phyloP scores from a whole-genome alignment of 2,113 vertebrate species.

The Tiliqua scincoides region DNA sequence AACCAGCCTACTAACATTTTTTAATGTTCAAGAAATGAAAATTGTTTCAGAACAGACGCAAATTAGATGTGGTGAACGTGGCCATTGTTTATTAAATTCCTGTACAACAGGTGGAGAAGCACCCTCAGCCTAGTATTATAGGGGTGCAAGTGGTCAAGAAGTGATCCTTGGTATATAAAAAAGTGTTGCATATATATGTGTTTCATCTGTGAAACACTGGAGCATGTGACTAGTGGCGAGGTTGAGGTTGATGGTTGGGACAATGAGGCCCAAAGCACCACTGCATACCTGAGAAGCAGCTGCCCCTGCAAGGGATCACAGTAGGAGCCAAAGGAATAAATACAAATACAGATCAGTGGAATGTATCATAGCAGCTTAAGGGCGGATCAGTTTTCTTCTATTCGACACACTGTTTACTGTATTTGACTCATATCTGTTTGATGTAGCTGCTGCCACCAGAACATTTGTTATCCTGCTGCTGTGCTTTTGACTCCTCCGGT shows the following conservation, averaged over 20 bases:
- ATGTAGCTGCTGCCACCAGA: neutral
- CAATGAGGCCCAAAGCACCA: neutral
- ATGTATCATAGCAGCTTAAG: neutral
- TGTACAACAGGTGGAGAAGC: too few species aligned
- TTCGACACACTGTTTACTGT: neutral
- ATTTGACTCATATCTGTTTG: neutral
- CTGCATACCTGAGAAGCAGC: too few species aligned
- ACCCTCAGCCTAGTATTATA: too few species aligned
- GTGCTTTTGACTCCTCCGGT: neutral
- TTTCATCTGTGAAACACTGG: neutral
- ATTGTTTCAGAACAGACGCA: too few species aligned
- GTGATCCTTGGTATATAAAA: too few species aligned
- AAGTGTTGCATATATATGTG: too few species aligned
- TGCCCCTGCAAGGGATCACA: neutral
- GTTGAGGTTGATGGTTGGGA: too few species aligned
- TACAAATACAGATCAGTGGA: neutral
- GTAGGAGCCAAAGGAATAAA: neutral
- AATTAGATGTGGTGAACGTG: too few species aligned
- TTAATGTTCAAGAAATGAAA: too few species aligned
- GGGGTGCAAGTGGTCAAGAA: too few species aligned
- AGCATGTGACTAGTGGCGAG: neutral
- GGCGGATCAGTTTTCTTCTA: neutral
- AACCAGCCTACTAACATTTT: too few species aligned
- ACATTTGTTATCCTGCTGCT: neutral
- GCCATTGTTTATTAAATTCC: too few species aligned